These are phyloP conservation scores for Mola mola DNA, from an alignment of 2,113 vertebrate species.

Conservation along the genomic window DNA sequence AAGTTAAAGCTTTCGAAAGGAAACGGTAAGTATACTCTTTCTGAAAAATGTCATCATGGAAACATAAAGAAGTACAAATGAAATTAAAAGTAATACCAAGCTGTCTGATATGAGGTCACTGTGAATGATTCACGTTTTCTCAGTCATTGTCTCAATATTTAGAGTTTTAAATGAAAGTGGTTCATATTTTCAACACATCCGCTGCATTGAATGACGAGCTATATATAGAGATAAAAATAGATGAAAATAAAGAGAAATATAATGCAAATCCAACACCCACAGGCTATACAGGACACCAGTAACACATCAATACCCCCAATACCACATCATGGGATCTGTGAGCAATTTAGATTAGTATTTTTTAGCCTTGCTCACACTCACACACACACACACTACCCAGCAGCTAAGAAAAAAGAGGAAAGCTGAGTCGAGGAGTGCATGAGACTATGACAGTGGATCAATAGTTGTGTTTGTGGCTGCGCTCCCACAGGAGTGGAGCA, in stretches of 20 bases:
- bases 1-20: too few relatives aligned
- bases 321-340: slow-evolving; percentile 62
- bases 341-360: slow-evolving; percentile 64
- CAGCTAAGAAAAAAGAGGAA: slow-evolving; percentile 49
- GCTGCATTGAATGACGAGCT: slow-evolving; percentile 6
- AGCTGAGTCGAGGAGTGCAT: slow-evolving; percentile 48
- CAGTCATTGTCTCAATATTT: slow-evolving; percentile 1
- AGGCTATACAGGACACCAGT: slow-evolving; percentile 55
- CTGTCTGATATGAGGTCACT: slow-evolving; percentile 8
- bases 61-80: neutral
- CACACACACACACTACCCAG: slow-evolving; percentile 30
- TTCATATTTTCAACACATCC: slow-evolving; percentile 18
- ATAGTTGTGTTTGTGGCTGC: slow-evolving; percentile 78
- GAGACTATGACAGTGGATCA: slow-evolving; percentile 79
- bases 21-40: too few relatives aligned
- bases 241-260: slow-evolving; percentile 61
- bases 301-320: slow-evolving; percentile 62
- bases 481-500: slow-evolving; percentile 68
- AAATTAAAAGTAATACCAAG: too few relatives aligned
- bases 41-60: slow-evolving; percentile 6
- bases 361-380: slow-evolving; percentile 38
- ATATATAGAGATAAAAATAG: slow-evolving; percentile 46
- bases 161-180: slow-evolving; percentile 7
- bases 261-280: slow-evolving; percentile 55
- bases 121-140: slow-evolving; percentile 13